Conservation (phyloP, 2,888 invertebrate genomes). For the Hypolimnas misippus region DNA sequence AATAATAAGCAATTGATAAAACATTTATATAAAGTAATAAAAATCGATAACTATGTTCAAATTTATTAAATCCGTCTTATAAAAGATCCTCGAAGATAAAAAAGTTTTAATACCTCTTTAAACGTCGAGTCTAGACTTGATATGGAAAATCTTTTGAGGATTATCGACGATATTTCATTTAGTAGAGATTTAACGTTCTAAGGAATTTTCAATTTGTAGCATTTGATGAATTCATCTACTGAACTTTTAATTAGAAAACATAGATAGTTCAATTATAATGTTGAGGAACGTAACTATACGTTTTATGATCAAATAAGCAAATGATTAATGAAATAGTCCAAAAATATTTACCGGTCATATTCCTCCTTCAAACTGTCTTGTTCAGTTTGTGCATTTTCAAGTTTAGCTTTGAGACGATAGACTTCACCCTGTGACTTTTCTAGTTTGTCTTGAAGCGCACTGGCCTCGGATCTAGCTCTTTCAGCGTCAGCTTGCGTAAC, state of each 20-base stretch:
- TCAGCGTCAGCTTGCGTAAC: slow-evolving; percentile 97
- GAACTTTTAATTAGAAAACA: too few relatives aligned
- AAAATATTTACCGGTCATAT: slow-evolving; percentile 86
- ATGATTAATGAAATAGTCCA: not conserved
- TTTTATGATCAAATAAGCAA: not conserved
- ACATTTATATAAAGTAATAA: not conserved
- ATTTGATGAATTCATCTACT: not conserved
- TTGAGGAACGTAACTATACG: too few relatives aligned
- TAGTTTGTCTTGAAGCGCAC: slow-evolving; percentile 94
- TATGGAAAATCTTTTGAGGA: slow-evolving; percentile 12
- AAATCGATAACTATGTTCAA: not conserved
- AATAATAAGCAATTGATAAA: too few relatives aligned
- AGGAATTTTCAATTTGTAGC: not conserved
- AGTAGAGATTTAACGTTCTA: not conserved
- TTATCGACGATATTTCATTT: not conserved
- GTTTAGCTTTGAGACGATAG: slow-evolving; percentile 95
- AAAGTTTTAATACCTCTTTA: slow-evolving; percentile 16
- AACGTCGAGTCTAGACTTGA: slow-evolving; percentile 1
- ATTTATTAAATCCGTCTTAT: not conserved
- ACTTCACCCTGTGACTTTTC: slow-evolving; percentile 98
- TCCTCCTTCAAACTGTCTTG: slow-evolving; percentile 96
- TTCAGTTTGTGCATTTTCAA: slow-evolving; percentile 97
- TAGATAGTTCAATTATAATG: too few relatives aligned
- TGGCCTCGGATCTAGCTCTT: slow-evolving; percentile 91
- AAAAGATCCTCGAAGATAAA: slow-evolving; percentile 12